Conservation (phyloP, 2,797 vertebrate genomes). For the Steatocranus sp. region DNA sequence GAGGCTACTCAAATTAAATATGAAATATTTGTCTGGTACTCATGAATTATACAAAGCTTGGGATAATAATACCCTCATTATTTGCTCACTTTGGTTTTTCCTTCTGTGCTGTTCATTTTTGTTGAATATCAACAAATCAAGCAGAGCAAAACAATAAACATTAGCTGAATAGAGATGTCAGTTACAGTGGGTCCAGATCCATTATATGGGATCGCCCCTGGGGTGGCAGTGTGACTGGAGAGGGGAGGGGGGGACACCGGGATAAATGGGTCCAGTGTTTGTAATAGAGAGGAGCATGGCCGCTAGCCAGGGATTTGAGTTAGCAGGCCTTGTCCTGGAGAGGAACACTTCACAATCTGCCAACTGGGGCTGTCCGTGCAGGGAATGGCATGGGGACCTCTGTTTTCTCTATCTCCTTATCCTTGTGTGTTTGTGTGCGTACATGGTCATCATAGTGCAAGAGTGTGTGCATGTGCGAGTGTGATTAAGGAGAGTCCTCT, state of each 20-base stretch:
- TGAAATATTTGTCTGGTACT: constrained; percentile 38
- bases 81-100: constrained; percentile 20
- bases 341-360: constrained; percentile 70
- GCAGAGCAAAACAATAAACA: constrained; percentile 58
- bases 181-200: constrained; percentile 59
- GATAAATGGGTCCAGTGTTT: constrained; percentile 74
- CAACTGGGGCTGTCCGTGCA: constrained; percentile 68
- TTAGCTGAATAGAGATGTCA: constrained; percentile 67
- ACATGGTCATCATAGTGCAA: background rate
- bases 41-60: constrained; percentile 45
- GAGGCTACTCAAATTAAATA: constrained; percentile 41
- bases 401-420: constrained; percentile 43
- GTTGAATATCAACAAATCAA: constrained; percentile 54
- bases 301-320: constrained; percentile 71
- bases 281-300: constrained; percentile 75
- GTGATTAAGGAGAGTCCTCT: constrained; percentile 61
- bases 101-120: constrained; percentile 16
- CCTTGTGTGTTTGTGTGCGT: constrained; percentile 12
- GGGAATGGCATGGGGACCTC: constrained; percentile 58
- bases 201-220: constrained; percentile 60
- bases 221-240: constrained; percentile 56
- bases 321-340: constrained; percentile 73
- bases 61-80: constrained; percentile 28
- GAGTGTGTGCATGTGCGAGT: constrained; percentile 34
- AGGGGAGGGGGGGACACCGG: constrained; percentile 1